Percentiles rank a stretch among this genome's conserved stretches.
These are phyloP conservation scores for Sinella curviseta DNA, from an alignment of 1,140 invertebrate genomes.

Conservation along the genomic window DNA sequence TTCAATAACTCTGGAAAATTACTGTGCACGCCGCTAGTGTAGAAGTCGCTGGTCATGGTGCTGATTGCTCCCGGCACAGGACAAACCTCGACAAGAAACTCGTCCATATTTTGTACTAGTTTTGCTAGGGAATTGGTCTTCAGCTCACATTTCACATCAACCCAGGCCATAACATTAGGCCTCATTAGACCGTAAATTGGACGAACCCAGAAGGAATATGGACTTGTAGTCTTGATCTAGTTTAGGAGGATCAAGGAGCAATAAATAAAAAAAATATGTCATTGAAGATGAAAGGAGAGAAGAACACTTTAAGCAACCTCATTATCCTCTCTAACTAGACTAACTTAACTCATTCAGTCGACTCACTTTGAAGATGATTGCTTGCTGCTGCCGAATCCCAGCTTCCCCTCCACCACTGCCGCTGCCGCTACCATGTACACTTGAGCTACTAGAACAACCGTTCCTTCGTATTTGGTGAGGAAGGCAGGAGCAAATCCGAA, in stretches of 20 bases:
- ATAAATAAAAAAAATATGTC: background rate
- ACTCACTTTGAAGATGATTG: constrained; percentile 22
- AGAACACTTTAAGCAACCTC: background rate
- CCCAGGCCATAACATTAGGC: background rate
- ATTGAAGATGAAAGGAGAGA: background rate
- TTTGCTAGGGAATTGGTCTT: background rate
- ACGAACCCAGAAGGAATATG: background rate
- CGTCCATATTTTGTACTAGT: background rate
- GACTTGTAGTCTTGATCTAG: background rate
- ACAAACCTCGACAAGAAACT: background rate
- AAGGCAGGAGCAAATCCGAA: background rate
- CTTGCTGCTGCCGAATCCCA: background rate
- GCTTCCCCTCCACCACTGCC: too few relatives aligned
- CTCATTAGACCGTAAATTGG: constrained; percentile 15
- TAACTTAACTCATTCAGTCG: background rate
- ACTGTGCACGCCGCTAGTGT: background rate
- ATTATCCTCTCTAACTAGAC: background rate
- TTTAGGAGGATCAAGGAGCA: background rate
- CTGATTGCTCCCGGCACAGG: background rate
- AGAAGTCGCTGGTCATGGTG: background rate
- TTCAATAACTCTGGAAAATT: constrained; percentile 15
- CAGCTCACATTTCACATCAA: constrained; percentile 1
- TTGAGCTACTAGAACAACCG: background rate
- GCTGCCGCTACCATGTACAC: background rate
- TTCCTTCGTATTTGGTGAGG: background rate